Conservation (phyloP, 2,797 vertebrate species). For the Antrozous pallidus region DNA sequence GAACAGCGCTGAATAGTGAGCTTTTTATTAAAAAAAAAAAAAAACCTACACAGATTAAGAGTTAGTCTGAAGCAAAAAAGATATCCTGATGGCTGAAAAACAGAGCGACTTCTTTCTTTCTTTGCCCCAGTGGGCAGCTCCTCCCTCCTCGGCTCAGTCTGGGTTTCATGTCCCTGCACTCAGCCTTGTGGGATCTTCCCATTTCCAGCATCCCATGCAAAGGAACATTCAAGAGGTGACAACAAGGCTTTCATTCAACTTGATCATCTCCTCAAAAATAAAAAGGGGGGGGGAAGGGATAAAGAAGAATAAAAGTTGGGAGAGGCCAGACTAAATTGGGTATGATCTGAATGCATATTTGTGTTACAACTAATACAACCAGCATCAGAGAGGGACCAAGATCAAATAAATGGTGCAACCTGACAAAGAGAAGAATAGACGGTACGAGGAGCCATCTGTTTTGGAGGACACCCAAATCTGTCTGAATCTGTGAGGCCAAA, state of each 20-base stretch:
- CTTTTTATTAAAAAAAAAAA: neutral
- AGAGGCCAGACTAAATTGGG: conserved; percentile 84
- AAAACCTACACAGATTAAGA: neutral
- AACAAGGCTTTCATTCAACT: conserved; percentile 84
- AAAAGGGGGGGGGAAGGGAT: conserved; percentile 42
- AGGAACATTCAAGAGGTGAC: conserved; percentile 73
- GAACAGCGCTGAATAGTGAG: neutral
- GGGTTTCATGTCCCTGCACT: neutral
- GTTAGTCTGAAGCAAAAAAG: conserved; percentile 5
- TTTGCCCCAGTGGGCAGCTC: neutral
- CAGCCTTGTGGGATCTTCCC: conserved; percentile 61
- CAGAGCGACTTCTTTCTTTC: neutral
- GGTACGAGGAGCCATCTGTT: conserved; percentile 98
- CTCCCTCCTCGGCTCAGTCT: neutral
- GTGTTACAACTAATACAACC: conserved; percentile 88
- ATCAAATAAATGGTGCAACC: conserved; percentile 94
- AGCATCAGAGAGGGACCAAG: conserved; percentile 89
- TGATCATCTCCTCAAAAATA: conserved; percentile 84
- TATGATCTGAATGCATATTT: conserved; percentile 89
- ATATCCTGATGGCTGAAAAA: neutral
- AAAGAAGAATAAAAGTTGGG: conserved; percentile 84
- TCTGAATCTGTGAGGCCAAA: conserved; percentile 91
- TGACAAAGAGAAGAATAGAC: conserved; percentile 99
- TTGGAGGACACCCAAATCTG: conserved; percentile 98
- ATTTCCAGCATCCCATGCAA: conserved; percentile 70